A percentile compares a stretch with the other conserved stretches of the same genome.
Evolutionary conservation across 2,113 vertebrate species (phyloP).

Genomic region (Alethe diademata): DNA sequence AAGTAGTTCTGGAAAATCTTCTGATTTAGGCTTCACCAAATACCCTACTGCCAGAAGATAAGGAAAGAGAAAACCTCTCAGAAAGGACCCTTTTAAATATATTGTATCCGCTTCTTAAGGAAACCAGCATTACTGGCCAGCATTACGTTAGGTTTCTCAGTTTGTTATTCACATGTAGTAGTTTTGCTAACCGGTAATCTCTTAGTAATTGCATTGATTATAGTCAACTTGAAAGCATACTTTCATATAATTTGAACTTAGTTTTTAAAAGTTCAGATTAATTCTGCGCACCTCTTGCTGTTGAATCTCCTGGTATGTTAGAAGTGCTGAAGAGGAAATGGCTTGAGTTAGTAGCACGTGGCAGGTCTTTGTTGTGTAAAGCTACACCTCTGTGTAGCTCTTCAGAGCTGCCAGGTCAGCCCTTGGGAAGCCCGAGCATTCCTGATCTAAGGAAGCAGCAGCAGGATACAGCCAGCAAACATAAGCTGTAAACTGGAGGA

Average conservation of each 20-base stretch:
- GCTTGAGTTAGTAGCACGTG: background rate
- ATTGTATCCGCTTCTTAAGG: constrained; percentile 62
- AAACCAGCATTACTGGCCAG: constrained; percentile 70
- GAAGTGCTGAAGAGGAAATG: constrained; percentile 34
- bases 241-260: constrained; percentile 53
- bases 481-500: constrained; percentile 41
- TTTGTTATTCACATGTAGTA: constrained; percentile 66
- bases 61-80: constrained; percentile 44
- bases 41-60: constrained; percentile 67
- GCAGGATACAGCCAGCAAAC: background rate
- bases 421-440: background rate
- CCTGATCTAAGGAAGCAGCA: constrained; percentile 12
- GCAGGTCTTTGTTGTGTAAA: constrained; percentile 10
- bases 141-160: constrained; percentile 63
- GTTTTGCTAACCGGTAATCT: constrained; percentile 70
- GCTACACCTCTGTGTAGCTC: background rate
- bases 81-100: constrained; percentile 50
- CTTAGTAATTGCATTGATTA: constrained; percentile 70
- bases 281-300: constrained; percentile 24
- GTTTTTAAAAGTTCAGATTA: constrained; percentile 47
- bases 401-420: background rate
- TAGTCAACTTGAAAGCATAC: constrained; percentile 37
- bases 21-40: constrained; percentile 69
- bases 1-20: constrained; percentile 56
- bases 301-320: background rate